These are phyloP conservation scores for Phalacrocorax carbo DNA, from an alignment of 2,113 vertebrate species.

Conservation along the genomic window DNA sequence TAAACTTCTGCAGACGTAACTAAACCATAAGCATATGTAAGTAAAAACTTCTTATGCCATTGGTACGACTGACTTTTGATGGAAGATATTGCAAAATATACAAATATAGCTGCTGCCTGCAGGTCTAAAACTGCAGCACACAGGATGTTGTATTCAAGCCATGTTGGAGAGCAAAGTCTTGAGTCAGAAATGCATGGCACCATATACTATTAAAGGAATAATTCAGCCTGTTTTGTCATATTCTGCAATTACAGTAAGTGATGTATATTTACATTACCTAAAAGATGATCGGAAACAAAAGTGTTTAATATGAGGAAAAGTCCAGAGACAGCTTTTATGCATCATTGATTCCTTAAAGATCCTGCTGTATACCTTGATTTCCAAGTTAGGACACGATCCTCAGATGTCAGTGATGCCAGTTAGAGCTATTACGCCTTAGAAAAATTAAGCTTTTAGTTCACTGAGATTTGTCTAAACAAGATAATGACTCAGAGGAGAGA, in stretches of 20 bases:
- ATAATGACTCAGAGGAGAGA: not conserved
- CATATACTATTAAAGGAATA: not conserved
- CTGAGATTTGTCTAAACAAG: not conserved
- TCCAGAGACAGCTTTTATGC: not conserved
- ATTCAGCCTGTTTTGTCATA: not conserved
- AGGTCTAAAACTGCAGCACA: not conserved
- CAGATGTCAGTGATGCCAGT: not conserved
- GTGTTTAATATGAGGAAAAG: not conserved
- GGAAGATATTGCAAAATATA: not conserved
- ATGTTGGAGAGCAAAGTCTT: not conserved
- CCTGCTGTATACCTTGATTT: not conserved
- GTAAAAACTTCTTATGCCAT: not conserved
- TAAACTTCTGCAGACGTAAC: not conserved
- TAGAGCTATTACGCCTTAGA: not conserved
- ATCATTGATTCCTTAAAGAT: not conserved
- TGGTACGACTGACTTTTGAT: not conserved
- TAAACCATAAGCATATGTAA: not conserved
- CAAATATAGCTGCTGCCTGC: not conserved
- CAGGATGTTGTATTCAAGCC: not conserved
- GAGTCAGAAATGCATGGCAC: not conserved
- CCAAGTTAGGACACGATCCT: too few relatives aligned
- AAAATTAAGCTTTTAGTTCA: not conserved
- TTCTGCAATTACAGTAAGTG: not conserved
- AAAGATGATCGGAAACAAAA: not conserved
- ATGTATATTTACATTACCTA: not conserved